A percentile compares a stretch with the other conserved stretches of the same genome.
These are phyloP conservation scores for Neopelma chrysocephalum DNA, from an alignment of 2,797 vertebrate species.

Conservation along the genomic window DNA sequence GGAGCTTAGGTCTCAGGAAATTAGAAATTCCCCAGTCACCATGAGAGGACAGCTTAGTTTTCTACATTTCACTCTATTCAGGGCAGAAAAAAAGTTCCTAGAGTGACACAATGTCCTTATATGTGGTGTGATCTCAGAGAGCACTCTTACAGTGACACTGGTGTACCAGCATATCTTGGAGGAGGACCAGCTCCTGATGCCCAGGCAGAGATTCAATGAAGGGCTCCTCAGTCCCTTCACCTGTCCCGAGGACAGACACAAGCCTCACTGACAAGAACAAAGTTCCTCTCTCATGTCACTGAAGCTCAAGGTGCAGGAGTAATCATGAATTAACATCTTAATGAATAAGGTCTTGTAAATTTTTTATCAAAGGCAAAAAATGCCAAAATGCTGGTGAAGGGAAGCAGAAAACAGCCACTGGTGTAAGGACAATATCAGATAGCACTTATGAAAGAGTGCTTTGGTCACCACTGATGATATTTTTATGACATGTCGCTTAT, in stretches of 20 bases:
- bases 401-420: background rate
- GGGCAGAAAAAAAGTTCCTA: background rate
- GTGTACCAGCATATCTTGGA: background rate
- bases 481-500: background rate
- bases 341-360: background rate
- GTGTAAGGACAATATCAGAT: background rate
- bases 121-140: background rate
- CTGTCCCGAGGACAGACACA: background rate
- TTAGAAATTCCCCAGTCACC: background rate
- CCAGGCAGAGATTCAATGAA: background rate
- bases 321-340: background rate
- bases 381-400: background rate
- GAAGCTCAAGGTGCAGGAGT: background rate
- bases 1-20: background rate
- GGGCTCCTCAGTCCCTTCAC: background rate
- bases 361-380: constrained; percentile 1
- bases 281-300: background rate
- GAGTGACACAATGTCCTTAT: background rate
- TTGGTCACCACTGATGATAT: background rate
- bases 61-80: background rate
- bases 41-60: background rate
- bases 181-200: background rate
- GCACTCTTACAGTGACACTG: too few species aligned
- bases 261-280: background rate
- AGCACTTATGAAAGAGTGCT: background rate